These are phyloP conservation scores for Pseudochirops cupreus DNA, from an alignment of 2,797 vertebrate species.

Conservation along the genomic window DNA sequence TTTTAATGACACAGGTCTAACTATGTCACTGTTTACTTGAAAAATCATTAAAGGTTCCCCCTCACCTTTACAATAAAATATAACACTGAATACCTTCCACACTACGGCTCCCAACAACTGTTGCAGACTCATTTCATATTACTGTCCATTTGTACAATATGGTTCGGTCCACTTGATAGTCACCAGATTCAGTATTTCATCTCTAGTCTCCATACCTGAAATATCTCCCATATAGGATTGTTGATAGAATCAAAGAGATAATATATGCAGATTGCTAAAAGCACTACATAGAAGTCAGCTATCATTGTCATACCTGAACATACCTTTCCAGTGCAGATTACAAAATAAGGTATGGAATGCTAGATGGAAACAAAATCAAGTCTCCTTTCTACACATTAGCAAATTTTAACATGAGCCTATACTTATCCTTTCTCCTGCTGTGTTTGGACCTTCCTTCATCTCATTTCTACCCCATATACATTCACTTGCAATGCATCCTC, in stretches of 20 bases:
- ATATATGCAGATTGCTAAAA: neutral
- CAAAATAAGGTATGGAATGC: neutral
- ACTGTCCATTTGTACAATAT: neutral
- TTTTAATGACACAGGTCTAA: neutral
- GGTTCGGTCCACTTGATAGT: neutral
- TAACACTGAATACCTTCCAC: neutral
- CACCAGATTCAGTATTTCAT: neutral
- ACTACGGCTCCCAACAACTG: neutral
- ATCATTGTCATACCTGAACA: neutral
- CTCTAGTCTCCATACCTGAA: neutral
- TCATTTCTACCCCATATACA: neutral
- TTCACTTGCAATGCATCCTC: neutral
- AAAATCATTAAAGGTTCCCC: neutral
- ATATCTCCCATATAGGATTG: neutral
- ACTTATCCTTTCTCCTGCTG: neutral
- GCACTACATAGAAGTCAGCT: neutral
- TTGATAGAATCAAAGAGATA: neutral
- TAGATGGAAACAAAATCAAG: constrained; percentile 3
- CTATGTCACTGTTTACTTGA: neutral
- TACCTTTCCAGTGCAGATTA: neutral
- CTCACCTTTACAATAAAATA: neutral
- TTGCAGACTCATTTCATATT: neutral
- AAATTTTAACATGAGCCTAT: neutral
- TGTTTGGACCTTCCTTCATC: neutral
- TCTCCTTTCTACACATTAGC: constrained; percentile 25